phyloP scores from a whole-genome alignment of 2,888 invertebrate genomes.

The Ypsolopha scabrella region DNA sequence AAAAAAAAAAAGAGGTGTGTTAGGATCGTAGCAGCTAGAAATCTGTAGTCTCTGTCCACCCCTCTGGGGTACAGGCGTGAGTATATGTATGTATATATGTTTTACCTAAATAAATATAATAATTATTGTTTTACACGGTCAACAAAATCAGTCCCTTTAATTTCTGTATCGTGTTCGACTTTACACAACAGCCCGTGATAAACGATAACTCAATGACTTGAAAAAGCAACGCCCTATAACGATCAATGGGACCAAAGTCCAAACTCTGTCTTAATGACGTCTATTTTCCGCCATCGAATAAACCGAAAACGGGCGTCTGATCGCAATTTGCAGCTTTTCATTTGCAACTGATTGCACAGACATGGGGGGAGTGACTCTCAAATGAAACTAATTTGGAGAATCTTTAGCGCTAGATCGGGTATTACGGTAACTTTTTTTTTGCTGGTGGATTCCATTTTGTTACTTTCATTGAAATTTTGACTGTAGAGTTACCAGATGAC shows the following conservation, averaged over 20 bases:
- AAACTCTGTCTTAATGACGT: conserved; percentile 37
- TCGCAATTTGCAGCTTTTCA: conserved; percentile 25
- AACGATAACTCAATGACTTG: conserved; percentile 69
- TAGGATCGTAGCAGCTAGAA: too few species aligned
- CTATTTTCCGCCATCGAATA: conserved; percentile 50
- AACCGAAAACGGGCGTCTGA: conserved; percentile 25
- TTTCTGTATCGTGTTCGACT: conserved; percentile 21
- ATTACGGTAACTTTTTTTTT: too few species aligned
- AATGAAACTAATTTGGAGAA: conserved; percentile 39
- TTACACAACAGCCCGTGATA: conserved; percentile 67
- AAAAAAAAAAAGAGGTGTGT: too few species aligned
- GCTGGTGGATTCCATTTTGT: too few species aligned
- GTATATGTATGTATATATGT: neutral
- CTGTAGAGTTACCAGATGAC: too few species aligned
- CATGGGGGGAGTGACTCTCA: conserved; percentile 18
- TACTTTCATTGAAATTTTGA: too few species aligned
- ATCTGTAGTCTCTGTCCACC: too few species aligned
- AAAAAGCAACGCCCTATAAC: conserved; percentile 62
- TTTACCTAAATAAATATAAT: too few species aligned
- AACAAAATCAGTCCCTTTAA: too few species aligned
- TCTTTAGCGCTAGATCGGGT: conserved; percentile 12
- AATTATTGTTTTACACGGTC: too few species aligned
- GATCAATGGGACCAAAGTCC: conserved; percentile 33
- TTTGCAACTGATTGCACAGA: conserved; percentile 24
- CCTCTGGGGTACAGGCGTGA: too few species aligned